These are phyloP conservation scores for Rhadinocentrus ornatus DNA, from an alignment of 2,797 vertebrate species.

Conservation along the genomic window DNA sequence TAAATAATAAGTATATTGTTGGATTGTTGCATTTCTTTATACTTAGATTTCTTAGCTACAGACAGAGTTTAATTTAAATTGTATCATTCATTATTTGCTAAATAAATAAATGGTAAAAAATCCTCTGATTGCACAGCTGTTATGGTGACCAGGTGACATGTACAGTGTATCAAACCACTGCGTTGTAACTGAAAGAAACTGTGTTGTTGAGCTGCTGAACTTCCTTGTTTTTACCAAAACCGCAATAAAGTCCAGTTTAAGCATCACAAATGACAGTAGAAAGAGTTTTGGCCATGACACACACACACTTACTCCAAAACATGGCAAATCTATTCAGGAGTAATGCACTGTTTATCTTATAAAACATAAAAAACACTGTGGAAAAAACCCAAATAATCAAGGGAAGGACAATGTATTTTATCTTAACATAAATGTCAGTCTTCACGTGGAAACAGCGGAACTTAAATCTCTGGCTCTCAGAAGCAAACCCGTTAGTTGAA, in stretches of 20 bases:
- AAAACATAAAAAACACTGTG: not conserved
- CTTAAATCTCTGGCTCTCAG: not conserved
- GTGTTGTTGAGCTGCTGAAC: not conserved
- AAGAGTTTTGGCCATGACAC: not conserved
- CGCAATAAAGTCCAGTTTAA: not conserved
- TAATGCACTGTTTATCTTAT: not conserved
- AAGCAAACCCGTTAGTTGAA: not conserved
- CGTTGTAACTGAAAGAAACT: not conserved
- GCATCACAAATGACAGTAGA: not conserved
- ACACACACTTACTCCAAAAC: not conserved
- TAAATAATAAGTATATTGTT: too few relatives aligned
- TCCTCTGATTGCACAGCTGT: too few relatives aligned
- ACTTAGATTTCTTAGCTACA: not conserved
- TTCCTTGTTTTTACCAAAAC: too few relatives aligned
- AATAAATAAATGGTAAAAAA: too few relatives aligned
- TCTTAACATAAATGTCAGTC: not conserved
- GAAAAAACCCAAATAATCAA: not conserved
- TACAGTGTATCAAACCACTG: not conserved
- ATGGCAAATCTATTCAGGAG: not conserved
- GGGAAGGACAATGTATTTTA: constrained; percentile 1
- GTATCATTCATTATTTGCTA: not conserved
- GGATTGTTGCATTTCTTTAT: too few relatives aligned
- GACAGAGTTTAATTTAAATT: not conserved
- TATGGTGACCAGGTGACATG: not conserved
- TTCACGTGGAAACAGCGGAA: not conserved